Conservation (phyloP, 2,797 vertebrate species). For the Sebastes nivosus region DNA sequence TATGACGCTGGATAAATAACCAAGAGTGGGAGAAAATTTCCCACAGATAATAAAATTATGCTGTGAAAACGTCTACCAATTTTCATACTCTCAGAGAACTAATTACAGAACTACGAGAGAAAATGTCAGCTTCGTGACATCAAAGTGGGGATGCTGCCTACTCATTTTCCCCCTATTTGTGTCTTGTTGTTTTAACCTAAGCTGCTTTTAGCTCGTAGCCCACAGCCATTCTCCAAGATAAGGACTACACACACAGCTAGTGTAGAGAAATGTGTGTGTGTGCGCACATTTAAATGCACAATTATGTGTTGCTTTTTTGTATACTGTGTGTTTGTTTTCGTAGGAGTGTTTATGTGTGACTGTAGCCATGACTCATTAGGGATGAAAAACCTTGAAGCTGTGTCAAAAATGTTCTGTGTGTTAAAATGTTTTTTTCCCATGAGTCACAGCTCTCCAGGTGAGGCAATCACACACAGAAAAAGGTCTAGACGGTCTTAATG, state of each 20-base stretch:
- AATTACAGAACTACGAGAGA: constrained; percentile 71
- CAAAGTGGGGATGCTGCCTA: constrained; percentile 65
- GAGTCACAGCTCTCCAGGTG: constrained; percentile 55
- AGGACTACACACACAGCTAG: constrained; percentile 27
- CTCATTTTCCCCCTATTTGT: constrained; percentile 56
- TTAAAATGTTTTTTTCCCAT: constrained; percentile 28
- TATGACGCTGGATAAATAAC: constrained; percentile 54
- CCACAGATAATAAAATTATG: constrained; percentile 71
- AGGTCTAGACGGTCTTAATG: constrained; percentile 38
- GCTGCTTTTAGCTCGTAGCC: constrained; percentile 66
- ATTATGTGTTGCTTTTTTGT: constrained; percentile 1
- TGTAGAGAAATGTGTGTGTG: constrained; percentile 4
- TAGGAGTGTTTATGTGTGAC: not conserved
- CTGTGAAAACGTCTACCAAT: constrained; percentile 56
- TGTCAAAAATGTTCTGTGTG: constrained; percentile 12
- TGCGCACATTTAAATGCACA: not conserved
- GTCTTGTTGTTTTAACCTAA: constrained; percentile 67
- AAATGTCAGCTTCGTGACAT: constrained; percentile 73
- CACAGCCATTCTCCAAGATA: constrained; percentile 59
- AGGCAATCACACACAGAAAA: not conserved
- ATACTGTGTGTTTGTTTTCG: not conserved
- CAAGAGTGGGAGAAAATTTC: constrained; percentile 45
- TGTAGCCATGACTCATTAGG: constrained; percentile 10
- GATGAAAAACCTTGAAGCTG: not conserved
- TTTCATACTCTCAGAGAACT: constrained; percentile 68